Evolutionary conservation across 2,113 vertebrate genomes (phyloP), one percentile per base, ranked within the genome.

Genomic region (Brachirus orientalis): DNA sequence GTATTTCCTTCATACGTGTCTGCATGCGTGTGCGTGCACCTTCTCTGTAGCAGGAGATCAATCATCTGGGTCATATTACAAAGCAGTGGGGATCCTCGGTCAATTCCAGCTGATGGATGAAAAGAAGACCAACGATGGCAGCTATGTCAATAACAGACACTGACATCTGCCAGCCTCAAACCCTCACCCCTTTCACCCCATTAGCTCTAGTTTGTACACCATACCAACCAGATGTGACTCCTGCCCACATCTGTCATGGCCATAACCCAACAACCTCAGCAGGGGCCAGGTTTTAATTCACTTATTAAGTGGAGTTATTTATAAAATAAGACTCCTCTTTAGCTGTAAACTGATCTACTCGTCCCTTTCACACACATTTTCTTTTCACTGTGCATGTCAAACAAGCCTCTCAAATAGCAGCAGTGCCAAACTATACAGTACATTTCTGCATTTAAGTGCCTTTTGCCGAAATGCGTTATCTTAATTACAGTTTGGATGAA

Each of bases 51-150:
- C 52, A 45, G 72, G 40, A 75, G 81, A 86, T 85, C 84, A 82
- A 84, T 90, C 78, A 79, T 88, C 86, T 86, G 83, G 89, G 37
- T 90, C 84, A 63, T 59, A 80, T 89, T 90, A 87, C 91, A 87
- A 80, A 86, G 84, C 86, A 50, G 67, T 47, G 35, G 86, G 89
- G 83, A 88, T 88, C 78, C 69, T 72, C 50, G 14, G 69, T 82
- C 82, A 68, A 77, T 83, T 88, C 83, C 47, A 61, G 75, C 77
- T 84, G 75, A 82, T 19, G 68, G 86, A 84, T 82, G 83, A 83
- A 86, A 85, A 85, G 85, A 77, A 80, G 80, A 89, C 63, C 78
- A 14, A 67, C 85, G 72, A 86, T 91, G 89, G 87, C 88, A 89
- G 84, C 82, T 89, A 85, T 89, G 89, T 89, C 87, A 88, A 91